Conservation (phyloP, 2,113 vertebrate genomes). For the Diadophis punctatus region DNA sequence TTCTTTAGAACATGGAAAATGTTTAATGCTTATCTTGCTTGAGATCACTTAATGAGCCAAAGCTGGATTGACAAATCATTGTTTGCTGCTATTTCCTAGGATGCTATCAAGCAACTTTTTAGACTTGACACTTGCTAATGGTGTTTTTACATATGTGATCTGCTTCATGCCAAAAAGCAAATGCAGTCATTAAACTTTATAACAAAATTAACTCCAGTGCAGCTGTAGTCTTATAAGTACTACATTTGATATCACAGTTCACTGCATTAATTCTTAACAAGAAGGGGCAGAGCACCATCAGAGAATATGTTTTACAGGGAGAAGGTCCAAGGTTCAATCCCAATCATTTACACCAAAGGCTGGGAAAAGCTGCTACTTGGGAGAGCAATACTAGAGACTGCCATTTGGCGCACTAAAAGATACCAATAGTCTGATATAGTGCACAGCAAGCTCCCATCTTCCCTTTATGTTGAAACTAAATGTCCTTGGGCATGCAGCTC, state of each 20-base stretch:
- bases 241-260: neutral
- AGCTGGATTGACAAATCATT: neutral
- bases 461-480: neutral
- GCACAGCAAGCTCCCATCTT: neutral
- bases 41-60: neutral
- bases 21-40: neutral
- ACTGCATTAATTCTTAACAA: neutral
- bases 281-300: neutral
- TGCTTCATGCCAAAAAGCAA: neutral
- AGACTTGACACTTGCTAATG: neutral
- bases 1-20: neutral
- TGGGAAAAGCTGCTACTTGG: neutral
- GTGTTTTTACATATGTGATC: neutral
- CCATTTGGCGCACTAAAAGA: neutral
- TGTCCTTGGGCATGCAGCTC: neutral
- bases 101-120: neutral
- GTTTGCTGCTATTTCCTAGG: neutral
- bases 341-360: neutral
- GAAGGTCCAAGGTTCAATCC: neutral
- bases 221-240: neutral
- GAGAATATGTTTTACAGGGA: neutral
- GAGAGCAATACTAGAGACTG: neutral
- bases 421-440: neutral
- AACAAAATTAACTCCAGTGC: neutral
- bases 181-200: neutral